Evolutionary conservation across 1,140 invertebrate species (phyloP).

Genomic region (Gryllus bimaculatus): DNA sequence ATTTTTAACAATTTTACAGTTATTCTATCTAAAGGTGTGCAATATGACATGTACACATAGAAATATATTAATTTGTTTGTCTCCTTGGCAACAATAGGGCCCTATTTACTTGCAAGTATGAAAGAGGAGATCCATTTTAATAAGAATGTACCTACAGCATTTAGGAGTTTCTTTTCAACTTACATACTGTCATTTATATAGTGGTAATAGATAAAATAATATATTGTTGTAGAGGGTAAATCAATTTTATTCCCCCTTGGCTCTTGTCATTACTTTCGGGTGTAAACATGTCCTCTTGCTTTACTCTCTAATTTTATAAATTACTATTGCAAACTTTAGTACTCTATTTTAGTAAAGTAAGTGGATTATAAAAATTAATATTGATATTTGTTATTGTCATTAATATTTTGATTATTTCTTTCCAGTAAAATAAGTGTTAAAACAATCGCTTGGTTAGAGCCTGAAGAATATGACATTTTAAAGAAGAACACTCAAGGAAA

Average conservation of each 20-base stretch:
- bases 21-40: too few species aligned
- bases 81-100: too few species aligned
- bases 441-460: constrained; percentile 59
- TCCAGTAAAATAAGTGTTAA: constrained; percentile 50
- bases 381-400: not conserved
- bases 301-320: not conserved
- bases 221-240: too few species aligned
- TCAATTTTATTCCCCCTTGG: not conserved
- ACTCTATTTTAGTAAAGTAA: not conserved
- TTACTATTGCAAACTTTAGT: not conserved
- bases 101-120: too few species aligned
- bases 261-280: not conserved
- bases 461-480: constrained; percentile 57
- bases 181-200: too few species aligned
- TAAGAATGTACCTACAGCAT: too few species aligned
- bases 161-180: too few species aligned
- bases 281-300: not conserved
- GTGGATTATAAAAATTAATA: not conserved
- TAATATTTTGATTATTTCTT: constrained; percentile 21
- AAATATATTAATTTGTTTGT: too few species aligned
- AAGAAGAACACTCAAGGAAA: constrained; percentile 43
- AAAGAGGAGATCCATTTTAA: too few species aligned
- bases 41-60: too few species aligned
- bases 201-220: too few species aligned
- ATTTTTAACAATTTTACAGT: too few species aligned